Evolutionary conservation across 1,140 invertebrate species (phyloP).

Genomic region (Delia radicum): DNA sequence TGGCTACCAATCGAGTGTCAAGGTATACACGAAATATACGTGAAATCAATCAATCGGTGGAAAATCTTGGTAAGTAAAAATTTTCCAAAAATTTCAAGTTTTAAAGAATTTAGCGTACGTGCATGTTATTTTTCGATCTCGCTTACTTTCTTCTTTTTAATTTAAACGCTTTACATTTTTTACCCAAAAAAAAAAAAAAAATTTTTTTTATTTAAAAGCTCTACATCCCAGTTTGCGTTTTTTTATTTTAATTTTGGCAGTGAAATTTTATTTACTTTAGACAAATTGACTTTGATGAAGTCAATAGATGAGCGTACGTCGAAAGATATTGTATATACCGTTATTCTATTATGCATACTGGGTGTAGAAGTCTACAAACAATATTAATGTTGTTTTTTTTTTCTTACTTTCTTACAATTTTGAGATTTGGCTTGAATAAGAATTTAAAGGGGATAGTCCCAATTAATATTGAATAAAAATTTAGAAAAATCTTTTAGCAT

Average conservation of each 20-base stretch:
- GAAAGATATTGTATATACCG: not conserved
- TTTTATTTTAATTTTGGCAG: not conserved
- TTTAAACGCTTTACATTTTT: slow-evolving; percentile 9
- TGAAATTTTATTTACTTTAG: not conserved
- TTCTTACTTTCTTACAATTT: not conserved
- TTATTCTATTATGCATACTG: not conserved
- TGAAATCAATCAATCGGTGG: slow-evolving; percentile 70
- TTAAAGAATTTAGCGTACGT: slow-evolving; percentile 22
- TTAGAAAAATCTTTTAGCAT: too few species aligned
- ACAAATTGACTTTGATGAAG: not conserved
- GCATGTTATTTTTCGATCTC: slow-evolving; percentile 26
- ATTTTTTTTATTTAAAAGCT: not conserved
- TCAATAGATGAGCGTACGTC: not conserved
- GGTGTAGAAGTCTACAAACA: not conserved
- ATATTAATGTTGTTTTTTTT: too few species aligned
- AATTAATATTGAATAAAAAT: too few species aligned
- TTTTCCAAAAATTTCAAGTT: not conserved
- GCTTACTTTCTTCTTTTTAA: slow-evolving; percentile 18
- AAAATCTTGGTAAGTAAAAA: slow-evolving; percentile 67
- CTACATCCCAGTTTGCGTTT: not conserved
- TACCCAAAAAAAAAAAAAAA: not conserved
- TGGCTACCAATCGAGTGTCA: slow-evolving; percentile 46
- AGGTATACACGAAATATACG: slow-evolving; percentile 61
- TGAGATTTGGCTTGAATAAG: not conserved
- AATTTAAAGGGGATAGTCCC: too few species aligned